Base-by-base conservation (phyloP, 1,140 invertebrate genomes). In the Philaenus spumarius region DNA sequence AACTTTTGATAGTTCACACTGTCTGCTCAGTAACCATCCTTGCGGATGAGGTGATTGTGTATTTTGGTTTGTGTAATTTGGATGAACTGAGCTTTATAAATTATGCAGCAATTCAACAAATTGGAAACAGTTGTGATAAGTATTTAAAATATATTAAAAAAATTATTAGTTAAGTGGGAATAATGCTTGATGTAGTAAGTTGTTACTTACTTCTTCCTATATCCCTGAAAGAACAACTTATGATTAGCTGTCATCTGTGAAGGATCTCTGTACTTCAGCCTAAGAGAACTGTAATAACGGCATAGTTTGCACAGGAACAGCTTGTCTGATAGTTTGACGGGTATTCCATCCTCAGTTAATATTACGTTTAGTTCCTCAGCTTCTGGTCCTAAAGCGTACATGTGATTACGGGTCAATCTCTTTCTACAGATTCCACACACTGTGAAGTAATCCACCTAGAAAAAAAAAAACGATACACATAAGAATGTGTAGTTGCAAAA, bases 271-370 rank as follows among this genome's bases (percentile, higher is more conserved):
- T 74, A 73, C 53, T 87, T 86, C 55, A 87, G 73, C 24, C 87
- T 74, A 19, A 89, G 67, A 45, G 83, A 79, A 52, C 82, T 83
- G 70, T 86, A 90, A 66, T 86, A 86, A 58, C 84, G 81, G 64
- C 89, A 91, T 4, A 86, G 69, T 72, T 90, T 90, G 71, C 89
- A 91, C 11, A 90, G 80, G 61, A 87, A 81, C 0, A 82, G 78
- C 63, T 75, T 77, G 51, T 77, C 75, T 68, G 45, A 71, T 69
- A 85, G 62, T 26, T 76, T 73, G n/a, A 86, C 81, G 1, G 86
- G 86, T 12, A 90, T 78, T 6, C 81, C 79, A 62, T 85, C 80
- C 51, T 79, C 76, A 39, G 71, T 68, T 3, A 90, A 73, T 1
- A 80, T 73, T 54, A 79, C 76, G 68, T 90, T 89, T 58, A 90